Evolutionary conservation across 2,797 vertebrate genomes (phyloP), one percentile per base, ranked within the genome.

Genomic region (Tokudaia tokunoshimensis): DNA sequence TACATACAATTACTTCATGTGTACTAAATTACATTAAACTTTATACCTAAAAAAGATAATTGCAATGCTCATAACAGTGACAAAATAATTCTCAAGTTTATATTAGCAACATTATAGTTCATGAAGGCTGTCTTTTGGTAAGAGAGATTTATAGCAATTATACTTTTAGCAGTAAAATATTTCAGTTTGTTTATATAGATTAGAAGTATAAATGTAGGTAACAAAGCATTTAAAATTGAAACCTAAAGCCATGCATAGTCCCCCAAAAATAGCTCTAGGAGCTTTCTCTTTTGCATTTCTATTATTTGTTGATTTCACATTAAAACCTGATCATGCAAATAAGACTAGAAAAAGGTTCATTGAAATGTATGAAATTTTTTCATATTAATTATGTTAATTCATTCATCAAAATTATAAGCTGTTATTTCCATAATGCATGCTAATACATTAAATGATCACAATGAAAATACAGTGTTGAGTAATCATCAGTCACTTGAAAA

Each of bases 11-110:
- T 94, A 70, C 57, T 67, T 92, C 26, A 70, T 57, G 29, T 57
- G 7, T 47, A 70, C 37, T 75, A 90, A 93, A 70, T 89, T 91
- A 1, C 15, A 91, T 57, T 87, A 63, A 94, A 75, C 9, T 74
- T 9, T 72, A 57, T 0, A 83, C 80, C 11, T 83, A 67, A 95
- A 37, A 52, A 3, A 61, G 7, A 72, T 82, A 6, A 94, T 88
- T 94, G 82, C 47, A 75, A 50, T 96, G 37, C 31, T 95, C 31
- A 74, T 63, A 50, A 11, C 52, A 26, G 1, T 41, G 61, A 11
- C 74, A 89, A 96, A 95, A 78, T 95, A 91, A 63, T 85, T 95
- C 13, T 81, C 14, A 91, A 78, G 37, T 74, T 94, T 96, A 81
- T 90, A 41, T 37, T 90, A 26, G 34, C 19, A 44, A n/a, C 82